Evolutionary conservation across 2,113 vertebrate species (phyloP).

Genomic region (Jacana jacana): DNA sequence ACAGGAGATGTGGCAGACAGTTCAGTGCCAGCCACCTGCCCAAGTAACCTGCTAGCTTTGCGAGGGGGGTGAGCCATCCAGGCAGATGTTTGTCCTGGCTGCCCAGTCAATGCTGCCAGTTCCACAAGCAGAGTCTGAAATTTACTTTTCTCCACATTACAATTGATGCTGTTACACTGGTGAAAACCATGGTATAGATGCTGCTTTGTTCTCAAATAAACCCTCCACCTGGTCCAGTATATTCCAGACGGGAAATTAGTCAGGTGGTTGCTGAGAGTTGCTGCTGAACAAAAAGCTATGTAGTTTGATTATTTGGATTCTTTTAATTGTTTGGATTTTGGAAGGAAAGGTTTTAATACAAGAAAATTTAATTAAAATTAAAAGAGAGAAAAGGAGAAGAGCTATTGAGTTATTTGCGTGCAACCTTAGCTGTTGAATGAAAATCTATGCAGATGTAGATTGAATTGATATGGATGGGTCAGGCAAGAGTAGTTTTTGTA

Average conservation of each 20-base stretch:
- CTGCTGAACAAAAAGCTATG: background rate
- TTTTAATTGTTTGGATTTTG: background rate
- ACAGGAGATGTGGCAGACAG: background rate
- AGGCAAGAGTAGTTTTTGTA: background rate
- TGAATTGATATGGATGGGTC: background rate
- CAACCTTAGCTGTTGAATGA: background rate
- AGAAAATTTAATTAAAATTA: background rate
- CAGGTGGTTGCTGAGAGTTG: background rate
- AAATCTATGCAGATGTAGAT: background rate
- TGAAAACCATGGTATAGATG: background rate
- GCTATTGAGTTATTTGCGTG: background rate
- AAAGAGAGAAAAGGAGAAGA: background rate
- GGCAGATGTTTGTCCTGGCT: background rate
- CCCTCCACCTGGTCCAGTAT: background rate
- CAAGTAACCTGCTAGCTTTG: background rate
- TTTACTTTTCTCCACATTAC: background rate
- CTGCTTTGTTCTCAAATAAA: background rate
- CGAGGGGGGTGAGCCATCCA: fast-evolving
- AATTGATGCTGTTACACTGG: background rate
- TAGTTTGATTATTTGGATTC: background rate
- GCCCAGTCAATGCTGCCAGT: background rate
- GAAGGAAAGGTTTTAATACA: background rate
- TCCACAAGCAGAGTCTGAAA: background rate
- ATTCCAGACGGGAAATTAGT: background rate
- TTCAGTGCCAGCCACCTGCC: background rate